Conservation (phyloP, 2,888 invertebrate species). For the Mamestra brassicae region DNA sequence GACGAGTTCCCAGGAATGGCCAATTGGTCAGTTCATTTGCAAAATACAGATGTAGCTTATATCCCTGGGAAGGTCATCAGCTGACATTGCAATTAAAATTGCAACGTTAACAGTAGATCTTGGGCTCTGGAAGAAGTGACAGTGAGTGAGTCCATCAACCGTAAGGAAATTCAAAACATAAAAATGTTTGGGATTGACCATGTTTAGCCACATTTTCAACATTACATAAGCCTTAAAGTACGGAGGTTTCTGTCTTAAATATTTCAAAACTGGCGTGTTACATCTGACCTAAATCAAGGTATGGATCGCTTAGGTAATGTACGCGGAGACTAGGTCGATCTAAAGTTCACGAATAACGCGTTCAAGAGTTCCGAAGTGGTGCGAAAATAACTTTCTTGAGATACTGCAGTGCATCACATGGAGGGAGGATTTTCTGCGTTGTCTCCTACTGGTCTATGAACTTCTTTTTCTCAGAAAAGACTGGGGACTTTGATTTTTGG, state of each 20-base stretch:
- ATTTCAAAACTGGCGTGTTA: constrained; percentile 41
- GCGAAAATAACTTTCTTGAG: constrained; percentile 30
- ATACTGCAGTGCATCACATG: constrained; percentile 10
- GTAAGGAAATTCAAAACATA: no score
- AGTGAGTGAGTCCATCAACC: no score
- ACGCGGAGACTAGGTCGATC: constrained; percentile 52
- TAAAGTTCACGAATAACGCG: constrained; percentile 56
- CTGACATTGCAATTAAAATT: background rate
- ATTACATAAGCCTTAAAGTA: constrained; percentile 8
- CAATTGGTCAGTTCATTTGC: background rate
- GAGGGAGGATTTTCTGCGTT: background rate
- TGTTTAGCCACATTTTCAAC: background rate
- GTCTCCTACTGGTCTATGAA: background rate
- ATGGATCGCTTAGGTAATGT: constrained; percentile 55
- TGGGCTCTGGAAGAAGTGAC: background rate
- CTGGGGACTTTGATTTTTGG: no score
- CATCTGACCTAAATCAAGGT: constrained; percentile 60
- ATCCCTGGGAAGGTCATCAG: background rate
- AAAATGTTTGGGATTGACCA: no score
- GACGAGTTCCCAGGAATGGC: background rate
- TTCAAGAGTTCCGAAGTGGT: constrained; percentile 32
- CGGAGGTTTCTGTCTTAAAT: constrained; percentile 20
- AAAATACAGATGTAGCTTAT: background rate
- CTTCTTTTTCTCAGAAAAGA: background rate
- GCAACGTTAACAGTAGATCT: background rate